A percentile compares a stretch with the other conserved stretches of the same genome.
Conservation (phyloP, 1,140 invertebrate genomes). For the Drosophila kohkoa region DNA sequence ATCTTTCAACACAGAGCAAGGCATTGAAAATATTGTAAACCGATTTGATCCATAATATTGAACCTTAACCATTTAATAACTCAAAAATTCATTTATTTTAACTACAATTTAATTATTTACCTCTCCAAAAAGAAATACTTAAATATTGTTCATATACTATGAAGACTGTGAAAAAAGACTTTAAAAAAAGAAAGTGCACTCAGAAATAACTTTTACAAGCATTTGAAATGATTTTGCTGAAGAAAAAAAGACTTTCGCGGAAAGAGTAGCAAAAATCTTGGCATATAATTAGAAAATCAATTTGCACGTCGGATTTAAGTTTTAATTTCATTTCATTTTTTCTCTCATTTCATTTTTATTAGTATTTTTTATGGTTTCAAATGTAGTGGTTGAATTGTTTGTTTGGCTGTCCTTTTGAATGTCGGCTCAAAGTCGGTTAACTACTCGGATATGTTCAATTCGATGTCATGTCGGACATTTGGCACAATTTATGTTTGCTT, state of each 20-base stretch:
- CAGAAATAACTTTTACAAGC: constrained; percentile 35
- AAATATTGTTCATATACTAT: too few relatives aligned
- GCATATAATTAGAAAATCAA: constrained; percentile 73
- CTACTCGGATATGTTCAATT: constrained; percentile 57
- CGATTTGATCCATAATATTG: too few relatives aligned
- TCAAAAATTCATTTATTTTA: too few relatives aligned
- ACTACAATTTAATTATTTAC: too few relatives aligned
- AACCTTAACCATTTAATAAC: too few relatives aligned
- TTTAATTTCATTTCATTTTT: constrained; percentile 22
- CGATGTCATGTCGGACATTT: constrained; percentile 74
- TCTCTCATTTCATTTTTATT: constrained; percentile 3
- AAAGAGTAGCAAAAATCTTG: constrained; percentile 34
- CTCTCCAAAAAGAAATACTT: too few relatives aligned
- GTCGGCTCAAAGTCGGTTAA: constrained; percentile 68
- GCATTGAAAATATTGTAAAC: too few relatives aligned
- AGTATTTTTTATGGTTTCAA: neutral
- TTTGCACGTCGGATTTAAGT: constrained; percentile 74
- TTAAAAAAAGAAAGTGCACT: constrained; percentile 6
- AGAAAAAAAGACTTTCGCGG: constrained; percentile 42
- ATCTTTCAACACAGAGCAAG: too few relatives aligned
- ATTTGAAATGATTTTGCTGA: constrained; percentile 32
- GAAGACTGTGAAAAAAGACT: too few relatives aligned
- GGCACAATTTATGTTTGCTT: constrained; percentile 79
- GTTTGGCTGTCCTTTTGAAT: constrained; percentile 67
- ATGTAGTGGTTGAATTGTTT: constrained; percentile 52